These are phyloP conservation scores for Engraulis encrasicolus DNA, from an alignment of 2,113 vertebrate genomes.

Conservation along the genomic window DNA sequence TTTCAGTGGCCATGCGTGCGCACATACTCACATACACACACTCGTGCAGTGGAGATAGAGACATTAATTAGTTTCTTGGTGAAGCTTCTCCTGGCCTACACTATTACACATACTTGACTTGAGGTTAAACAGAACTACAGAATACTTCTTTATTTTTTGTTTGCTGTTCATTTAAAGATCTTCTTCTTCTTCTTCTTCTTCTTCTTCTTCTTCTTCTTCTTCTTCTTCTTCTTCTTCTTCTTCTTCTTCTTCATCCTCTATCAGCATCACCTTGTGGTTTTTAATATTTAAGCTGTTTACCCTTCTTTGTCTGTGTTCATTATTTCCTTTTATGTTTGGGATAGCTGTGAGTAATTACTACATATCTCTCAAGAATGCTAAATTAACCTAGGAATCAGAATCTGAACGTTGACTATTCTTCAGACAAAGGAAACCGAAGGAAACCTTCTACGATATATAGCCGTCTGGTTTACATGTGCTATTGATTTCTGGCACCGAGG, in stretches of 20 bases:
- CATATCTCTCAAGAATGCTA: background rate
- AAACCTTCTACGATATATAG: background rate
- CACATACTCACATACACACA: conserved; percentile 38
- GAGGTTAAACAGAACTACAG: background rate
- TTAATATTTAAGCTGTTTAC: background rate
- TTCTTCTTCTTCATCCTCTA: background rate
- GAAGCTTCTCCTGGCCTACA: conserved; percentile 31
- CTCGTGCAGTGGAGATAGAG: conserved; percentile 55
- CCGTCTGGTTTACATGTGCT: background rate
- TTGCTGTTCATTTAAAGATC: too few species aligned
- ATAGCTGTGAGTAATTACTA: too few species aligned
- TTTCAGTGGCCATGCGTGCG: too few species aligned
- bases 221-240: background rate
- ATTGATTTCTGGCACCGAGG: background rate
- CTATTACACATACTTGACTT: background rate
- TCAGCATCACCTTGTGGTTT: background rate
- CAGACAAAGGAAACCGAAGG: background rate
- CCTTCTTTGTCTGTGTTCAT: background rate
- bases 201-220: background rate
- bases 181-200: background rate
- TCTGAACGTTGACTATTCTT: background rate
- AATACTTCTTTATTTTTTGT: background rate
- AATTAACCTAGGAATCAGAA: background rate
- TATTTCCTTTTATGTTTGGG: background rate
- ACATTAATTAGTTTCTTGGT: conserved; percentile 61